These are phyloP conservation scores for Sialis lutaria DNA, from an alignment of 2,888 invertebrate species.

Conservation along the genomic window DNA sequence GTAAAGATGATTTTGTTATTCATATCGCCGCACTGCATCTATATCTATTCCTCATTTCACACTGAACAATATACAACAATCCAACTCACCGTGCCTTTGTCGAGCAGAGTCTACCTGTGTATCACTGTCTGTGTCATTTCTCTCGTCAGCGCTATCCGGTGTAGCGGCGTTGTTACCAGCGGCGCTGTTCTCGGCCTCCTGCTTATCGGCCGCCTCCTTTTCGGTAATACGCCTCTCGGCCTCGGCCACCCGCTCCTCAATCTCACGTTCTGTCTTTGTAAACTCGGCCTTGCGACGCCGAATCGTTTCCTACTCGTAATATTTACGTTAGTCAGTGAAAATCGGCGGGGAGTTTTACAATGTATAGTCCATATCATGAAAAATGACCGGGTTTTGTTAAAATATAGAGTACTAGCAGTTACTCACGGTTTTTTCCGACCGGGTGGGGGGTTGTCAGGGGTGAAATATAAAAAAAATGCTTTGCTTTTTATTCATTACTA, in stretches of 20 bases:
- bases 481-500: no score
- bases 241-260: conserved; percentile 48
- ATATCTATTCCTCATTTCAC: not conserved
- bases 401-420: not conserved
- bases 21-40: no score
- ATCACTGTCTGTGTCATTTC: conserved; percentile 20
- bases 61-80: not conserved
- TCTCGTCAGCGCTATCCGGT: conserved; percentile 22
- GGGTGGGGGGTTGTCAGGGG: no score
- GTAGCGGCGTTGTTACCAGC: conserved; percentile 24
- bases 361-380: no score
- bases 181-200: conserved; percentile 13
- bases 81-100: conserved; percentile 4
- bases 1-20: no score
- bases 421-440: not conserved
- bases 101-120: conserved; percentile 6
- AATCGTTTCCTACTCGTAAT: conserved; percentile 34
- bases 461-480: no score
- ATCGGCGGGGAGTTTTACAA: not conserved
- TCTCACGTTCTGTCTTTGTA: conserved; percentile 56
- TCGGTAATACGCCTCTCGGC: conserved; percentile 36
- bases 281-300: conserved; percentile 47
- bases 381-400: conserved; percentile 1
- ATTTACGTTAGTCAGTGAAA: no score
- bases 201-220: conserved; percentile 20